Evolutionary conservation across 2,888 invertebrate species (phyloP).

Genomic region (Drosophila prostipennis): DNA sequence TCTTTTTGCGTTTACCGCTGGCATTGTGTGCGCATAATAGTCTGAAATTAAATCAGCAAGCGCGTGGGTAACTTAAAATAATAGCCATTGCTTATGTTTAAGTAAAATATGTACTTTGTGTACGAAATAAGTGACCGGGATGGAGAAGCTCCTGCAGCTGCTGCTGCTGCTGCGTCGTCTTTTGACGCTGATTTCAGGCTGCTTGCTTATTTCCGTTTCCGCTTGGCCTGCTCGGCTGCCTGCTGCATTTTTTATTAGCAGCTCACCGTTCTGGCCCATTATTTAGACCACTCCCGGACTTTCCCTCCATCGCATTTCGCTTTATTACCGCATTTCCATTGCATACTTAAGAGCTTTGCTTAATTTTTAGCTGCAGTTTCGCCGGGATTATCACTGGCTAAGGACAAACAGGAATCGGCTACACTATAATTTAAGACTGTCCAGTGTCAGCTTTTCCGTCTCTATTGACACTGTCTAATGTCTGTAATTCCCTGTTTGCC

Average conservation of each 20-base stretch:
- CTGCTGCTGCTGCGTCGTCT: not conserved
- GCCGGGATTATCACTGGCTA: conserved; percentile 21
- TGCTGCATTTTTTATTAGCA: conserved; percentile 41
- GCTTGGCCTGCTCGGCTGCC: conserved; percentile 26
- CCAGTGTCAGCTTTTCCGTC: conserved; percentile 43
- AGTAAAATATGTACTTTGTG: conserved; percentile 71
- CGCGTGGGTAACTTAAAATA: conserved; percentile 79
- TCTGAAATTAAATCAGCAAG: conserved; percentile 75
- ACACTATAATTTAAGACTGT: conserved; percentile 16
- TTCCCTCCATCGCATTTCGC: conserved; percentile 1
- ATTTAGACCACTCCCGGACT: conserved; percentile 14
- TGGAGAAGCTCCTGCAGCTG: conserved; percentile 20
- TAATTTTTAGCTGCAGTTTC: conserved; percentile 32
- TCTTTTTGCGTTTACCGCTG: conserved; percentile 62
- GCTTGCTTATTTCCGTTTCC: conserved; percentile 64
- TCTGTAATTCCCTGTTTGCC: conserved; percentile 53
- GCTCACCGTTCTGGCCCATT: conserved; percentile 33
- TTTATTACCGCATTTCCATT: conserved; percentile 28
- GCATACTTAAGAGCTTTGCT: conserved; percentile 34
- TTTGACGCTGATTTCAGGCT: conserved; percentile 19
- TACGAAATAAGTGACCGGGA: conserved; percentile 30
- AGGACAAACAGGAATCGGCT: conserved; percentile 12
- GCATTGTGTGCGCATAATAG: conserved; percentile 76
- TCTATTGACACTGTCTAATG: conserved; percentile 28
- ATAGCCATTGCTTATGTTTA: conserved; percentile 77